These are phyloP conservation scores for Megalopta genalis DNA, from an alignment of 1,140 invertebrate species.

Conservation along the genomic window DNA sequence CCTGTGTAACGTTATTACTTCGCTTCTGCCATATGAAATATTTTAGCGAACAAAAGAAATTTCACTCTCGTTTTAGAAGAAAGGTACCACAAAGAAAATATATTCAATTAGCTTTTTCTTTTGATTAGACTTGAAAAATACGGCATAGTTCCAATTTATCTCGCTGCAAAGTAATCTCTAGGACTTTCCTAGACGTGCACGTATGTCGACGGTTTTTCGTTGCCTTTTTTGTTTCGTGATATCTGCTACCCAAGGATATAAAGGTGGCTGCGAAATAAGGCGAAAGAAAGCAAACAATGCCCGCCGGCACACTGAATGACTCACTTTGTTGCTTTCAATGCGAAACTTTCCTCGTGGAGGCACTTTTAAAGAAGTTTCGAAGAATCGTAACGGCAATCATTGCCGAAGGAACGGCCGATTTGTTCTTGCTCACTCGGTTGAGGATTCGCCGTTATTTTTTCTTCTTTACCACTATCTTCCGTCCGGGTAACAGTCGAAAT, in stretches of 20 bases:
- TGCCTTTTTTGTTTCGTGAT: neutral
- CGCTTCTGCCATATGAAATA: no score
- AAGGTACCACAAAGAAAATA: no score
- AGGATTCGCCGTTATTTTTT: conserved; percentile 5
- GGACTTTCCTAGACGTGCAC: neutral
- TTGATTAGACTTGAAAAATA: neutral
- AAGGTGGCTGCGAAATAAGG: conserved; percentile 41
- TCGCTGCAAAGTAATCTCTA: neutral
- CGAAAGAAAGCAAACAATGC: conserved; percentile 55
- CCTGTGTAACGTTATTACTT: no score
- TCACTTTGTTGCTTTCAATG: conserved; percentile 52
- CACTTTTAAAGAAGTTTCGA: conserved; percentile 50
- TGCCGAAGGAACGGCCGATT: conserved; percentile 46
- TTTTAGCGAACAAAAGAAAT: no score
- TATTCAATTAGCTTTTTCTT: no score
- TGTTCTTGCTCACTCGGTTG: conserved; percentile 37
- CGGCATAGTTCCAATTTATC: neutral
- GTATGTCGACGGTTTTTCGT: neutral
- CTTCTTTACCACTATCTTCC: neutral
- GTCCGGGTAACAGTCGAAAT: neutral
- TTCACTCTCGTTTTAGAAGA: no score
- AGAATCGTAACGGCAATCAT: conserved; percentile 53
- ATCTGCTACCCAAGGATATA: conserved; percentile 13
- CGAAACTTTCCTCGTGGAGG: conserved; percentile 52
- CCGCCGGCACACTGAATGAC: conserved; percentile 36